A percentile compares a stretch with the other conserved stretches of the same genome.
These are phyloP conservation scores for Nannoperca obscura DNA, from an alignment of 2,797 vertebrate species.

Conservation along the genomic window DNA sequence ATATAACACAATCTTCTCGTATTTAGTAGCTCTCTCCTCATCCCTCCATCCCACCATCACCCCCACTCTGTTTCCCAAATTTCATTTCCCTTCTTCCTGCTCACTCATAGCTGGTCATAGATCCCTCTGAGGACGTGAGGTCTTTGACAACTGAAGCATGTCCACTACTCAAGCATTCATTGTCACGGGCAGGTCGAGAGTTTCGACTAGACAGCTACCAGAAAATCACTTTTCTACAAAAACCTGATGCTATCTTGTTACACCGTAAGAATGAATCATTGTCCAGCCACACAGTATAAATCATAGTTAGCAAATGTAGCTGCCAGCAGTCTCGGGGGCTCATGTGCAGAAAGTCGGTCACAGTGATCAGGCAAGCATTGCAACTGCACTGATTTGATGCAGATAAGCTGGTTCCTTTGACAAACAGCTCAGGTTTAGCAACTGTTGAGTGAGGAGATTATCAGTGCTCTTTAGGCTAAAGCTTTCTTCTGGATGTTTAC, in stretches of 20 bases:
- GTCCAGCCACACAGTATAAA: slow-evolving; percentile 63
- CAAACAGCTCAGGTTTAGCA: slow-evolving; percentile 79
- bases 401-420: slow-evolving; percentile 76
- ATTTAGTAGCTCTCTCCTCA: slow-evolving; percentile 26
- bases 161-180: slow-evolving; percentile 74
- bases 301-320: slow-evolving; percentile 66
- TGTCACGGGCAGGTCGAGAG: slow-evolving; percentile 67
- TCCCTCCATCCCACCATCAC: slow-evolving; percentile 29
- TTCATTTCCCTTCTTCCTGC: slow-evolving; percentile 78
- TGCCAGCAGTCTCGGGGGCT: slow-evolving; percentile 53
- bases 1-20: slow-evolving; percentile 31
- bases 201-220: slow-evolving; percentile 58
- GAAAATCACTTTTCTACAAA: slow-evolving; percentile 73
- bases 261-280: slow-evolving; percentile 72
- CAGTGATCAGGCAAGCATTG: slow-evolving; percentile 65
- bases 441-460: slow-evolving; percentile 79
- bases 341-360: slow-evolving; percentile 61
- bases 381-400: slow-evolving; percentile 62
- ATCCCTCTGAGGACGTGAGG: slow-evolving; percentile 73
- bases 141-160: slow-evolving; percentile 79
- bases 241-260: slow-evolving; percentile 68
- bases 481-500: slow-evolving; percentile 80
- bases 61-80: slow-evolving; percentile 65
- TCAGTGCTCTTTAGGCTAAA: slow-evolving; percentile 76
- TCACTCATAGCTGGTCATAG: slow-evolving; percentile 75